A percentile compares a stretch with the other conserved stretches of the same genome.
Evolutionary conservation across 92 coral and sea anemone genomes (phyloP).

Genomic region (Porites rus): DNA sequence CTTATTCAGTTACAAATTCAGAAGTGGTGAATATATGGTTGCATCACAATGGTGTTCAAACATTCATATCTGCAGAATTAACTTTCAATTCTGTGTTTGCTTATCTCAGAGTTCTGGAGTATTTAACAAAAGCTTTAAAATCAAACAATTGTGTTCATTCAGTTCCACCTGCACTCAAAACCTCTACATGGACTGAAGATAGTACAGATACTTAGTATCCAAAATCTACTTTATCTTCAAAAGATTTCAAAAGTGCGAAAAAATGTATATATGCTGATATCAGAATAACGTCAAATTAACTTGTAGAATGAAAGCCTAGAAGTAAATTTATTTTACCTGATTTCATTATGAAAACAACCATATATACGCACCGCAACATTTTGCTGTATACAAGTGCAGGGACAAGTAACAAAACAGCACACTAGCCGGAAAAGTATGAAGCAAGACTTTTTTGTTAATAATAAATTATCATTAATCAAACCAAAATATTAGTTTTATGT

Average conservation of each 20-base stretch:
- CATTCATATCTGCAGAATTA: not conserved
- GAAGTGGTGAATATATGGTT: not conserved
- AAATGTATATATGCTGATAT: not conserved
- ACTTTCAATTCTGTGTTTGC: too few species aligned
- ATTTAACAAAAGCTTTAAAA: too few species aligned
- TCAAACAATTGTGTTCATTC: too few species aligned
- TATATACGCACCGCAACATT: not conserved
- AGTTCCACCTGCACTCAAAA: too few species aligned
- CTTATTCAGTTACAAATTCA: not conserved
- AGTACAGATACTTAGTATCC: not conserved
- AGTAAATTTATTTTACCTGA: not conserved
- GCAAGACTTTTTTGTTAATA: not conserved
- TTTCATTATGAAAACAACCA: conserved; percentile 11
- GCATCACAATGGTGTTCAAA: conserved; percentile 16
- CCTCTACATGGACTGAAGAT: too few species aligned
- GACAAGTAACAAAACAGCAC: not conserved
- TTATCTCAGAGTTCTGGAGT: too few species aligned
- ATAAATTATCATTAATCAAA: not conserved
- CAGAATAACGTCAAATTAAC: not conserved
- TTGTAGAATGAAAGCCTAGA: not conserved
- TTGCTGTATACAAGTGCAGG: not conserved
- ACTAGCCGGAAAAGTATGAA: too few species aligned
- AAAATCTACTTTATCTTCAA: too few species aligned
- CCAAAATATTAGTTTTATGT: not conserved
- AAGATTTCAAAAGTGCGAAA: too few species aligned